Evolutionary conservation across 2,888 invertebrate species (phyloP).

Genomic region (Macrostomum cliftonense): DNA sequence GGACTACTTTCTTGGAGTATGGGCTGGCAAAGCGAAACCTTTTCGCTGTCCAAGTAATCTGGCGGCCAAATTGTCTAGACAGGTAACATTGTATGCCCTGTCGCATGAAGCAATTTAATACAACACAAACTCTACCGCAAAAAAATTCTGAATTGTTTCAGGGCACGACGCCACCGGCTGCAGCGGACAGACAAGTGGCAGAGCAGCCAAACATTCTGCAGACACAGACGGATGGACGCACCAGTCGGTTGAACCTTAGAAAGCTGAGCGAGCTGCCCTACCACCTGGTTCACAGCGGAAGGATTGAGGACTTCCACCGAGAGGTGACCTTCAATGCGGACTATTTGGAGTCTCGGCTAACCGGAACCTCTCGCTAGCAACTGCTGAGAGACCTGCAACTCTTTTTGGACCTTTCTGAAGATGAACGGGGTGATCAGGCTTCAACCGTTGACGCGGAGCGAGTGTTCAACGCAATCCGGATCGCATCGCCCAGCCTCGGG

Average conservation of each 20-base stretch:
- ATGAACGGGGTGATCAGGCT: neutral
- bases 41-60: constrained; percentile 2
- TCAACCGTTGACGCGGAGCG: constrained; percentile 1
- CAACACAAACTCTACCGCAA: too few species aligned
- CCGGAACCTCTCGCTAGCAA: neutral
- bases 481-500: neutral
- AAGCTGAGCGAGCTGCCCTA: constrained; percentile 27
- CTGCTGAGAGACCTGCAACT: neutral
- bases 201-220: neutral
- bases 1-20: constrained; percentile 8
- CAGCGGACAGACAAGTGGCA: neutral
- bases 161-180: neutral
- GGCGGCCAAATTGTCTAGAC: too few species aligned
- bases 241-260: constrained; percentile 20
- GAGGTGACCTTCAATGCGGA: constrained; percentile 1
- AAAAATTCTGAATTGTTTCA: too few species aligned
- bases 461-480: constrained; percentile 5
- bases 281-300: constrained; percentile 15
- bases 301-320: constrained; percentile 1
- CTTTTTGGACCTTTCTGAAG: neutral
- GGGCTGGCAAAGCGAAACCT: constrained; percentile 15
- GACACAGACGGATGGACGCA: neutral
- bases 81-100: too few species aligned
- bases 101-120: too few species aligned
- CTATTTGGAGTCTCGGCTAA: neutral